These are phyloP conservation scores for Myxocyprinus asiaticus DNA, from an alignment of 2,113 vertebrate genomes.

Conservation along the genomic window DNA sequence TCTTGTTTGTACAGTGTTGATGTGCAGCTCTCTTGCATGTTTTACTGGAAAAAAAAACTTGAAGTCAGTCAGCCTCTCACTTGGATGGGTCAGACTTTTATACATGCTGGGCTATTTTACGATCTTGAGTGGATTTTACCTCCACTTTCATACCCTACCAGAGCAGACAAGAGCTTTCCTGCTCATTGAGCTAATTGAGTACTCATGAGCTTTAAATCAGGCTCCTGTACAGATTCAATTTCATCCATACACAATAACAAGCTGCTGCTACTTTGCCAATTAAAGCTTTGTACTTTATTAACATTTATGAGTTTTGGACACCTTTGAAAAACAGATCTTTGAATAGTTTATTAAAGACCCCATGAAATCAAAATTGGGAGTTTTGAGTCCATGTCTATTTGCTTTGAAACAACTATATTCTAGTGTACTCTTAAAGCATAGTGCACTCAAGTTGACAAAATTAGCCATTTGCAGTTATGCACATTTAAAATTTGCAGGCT, in stretches of 20 bases:
- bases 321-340: too few species aligned
- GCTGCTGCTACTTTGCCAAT: neutral
- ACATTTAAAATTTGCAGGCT: too few species aligned
- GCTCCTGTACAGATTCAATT: conserved; percentile 58
- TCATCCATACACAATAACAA: conserved; percentile 46
- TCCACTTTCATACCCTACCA: conserved; percentile 56
- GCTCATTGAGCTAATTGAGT: conserved; percentile 49
- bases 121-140: conserved; percentile 56
- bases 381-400: too few species aligned
- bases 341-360: too few species aligned
- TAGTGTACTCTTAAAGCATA: too few species aligned
- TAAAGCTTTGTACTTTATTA: neutral
- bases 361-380: too few species aligned
- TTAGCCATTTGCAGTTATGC: too few species aligned
- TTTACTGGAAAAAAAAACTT: neutral
- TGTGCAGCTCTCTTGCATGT: neutral
- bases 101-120: conserved; percentile 52
- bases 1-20: neutral
- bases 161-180: conserved; percentile 40
- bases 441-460: too few species aligned
- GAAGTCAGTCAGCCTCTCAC: conserved; percentile 13
- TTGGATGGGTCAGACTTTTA: conserved; percentile 19
- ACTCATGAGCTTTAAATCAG: conserved; percentile 46
- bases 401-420: too few species aligned
- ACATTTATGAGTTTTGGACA: too few species aligned